Evolutionary conservation across 2,888 invertebrate genomes (phyloP).

Genomic region (Calliopum simillimum): DNA sequence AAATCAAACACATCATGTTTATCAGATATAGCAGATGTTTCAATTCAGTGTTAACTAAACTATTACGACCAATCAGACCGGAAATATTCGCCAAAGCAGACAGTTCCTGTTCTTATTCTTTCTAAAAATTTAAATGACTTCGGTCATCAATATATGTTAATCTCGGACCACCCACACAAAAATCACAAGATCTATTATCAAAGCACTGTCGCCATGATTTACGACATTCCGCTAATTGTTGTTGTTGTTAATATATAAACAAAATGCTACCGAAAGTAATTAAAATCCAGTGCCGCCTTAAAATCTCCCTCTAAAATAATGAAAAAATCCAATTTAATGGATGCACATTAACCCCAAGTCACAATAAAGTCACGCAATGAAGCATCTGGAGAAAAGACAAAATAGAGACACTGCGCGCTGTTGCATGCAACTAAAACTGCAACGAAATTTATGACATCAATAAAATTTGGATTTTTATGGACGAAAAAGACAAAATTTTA

Average conservation of each 20-base stretch:
- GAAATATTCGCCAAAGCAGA: no score
- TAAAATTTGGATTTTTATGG: conserved; percentile 22
- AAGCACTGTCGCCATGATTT: conserved; percentile 28
- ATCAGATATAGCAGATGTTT: no score
- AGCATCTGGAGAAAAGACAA: no score
- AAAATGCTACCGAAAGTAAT: conserved; percentile 13
- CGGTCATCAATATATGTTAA: no score
- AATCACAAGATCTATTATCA: not conserved
- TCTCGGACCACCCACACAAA: conserved; percentile 2
- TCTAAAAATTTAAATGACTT: not conserved
- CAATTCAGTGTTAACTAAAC: no score
- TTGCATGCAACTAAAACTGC: conserved; percentile 18
- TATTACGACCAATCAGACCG: no score
- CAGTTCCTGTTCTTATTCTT: no score
- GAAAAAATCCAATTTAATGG: conserved; percentile 11
- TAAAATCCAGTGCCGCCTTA: not conserved
- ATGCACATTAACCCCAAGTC: not conserved
- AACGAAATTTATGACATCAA: conserved; percentile 32
- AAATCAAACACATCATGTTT: no score
- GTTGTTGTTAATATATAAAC: conserved; percentile 24
- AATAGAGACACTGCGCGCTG: not conserved
- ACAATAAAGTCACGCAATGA: not conserved
- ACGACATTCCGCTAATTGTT: conserved; percentile 24
- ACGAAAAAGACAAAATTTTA: conserved; percentile 29
- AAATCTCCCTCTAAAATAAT: not conserved